Evolutionary conservation across 2,797 vertebrate species (phyloP).

Genomic region (Clarias fuscus): DNA sequence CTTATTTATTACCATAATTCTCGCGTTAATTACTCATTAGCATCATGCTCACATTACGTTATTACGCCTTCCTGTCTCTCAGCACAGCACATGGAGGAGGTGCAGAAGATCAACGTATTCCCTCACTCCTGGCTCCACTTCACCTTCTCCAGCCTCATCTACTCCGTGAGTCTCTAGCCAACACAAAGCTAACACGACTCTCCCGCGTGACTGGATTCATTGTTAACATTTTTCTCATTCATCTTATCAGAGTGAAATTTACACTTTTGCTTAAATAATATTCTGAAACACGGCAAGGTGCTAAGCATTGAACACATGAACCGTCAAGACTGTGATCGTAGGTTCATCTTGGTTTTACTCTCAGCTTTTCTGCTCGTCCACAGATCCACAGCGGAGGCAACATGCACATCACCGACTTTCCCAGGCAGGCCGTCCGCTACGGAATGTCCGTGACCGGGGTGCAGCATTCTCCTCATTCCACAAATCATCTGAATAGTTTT

Average conservation of each 20-base stretch:
- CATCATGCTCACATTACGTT: background rate
- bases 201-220: background rate
- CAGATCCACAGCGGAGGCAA: slow-evolving; percentile 52
- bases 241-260: too few species aligned
- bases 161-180: slow-evolving; percentile 42
- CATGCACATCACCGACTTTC: slow-evolving; percentile 42
- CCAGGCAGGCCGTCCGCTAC: slow-evolving; percentile 51
- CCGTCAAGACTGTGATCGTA: too few species aligned
- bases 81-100: slow-evolving; percentile 51
- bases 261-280: background rate
- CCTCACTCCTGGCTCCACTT: slow-evolving; percentile 51
- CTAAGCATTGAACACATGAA: too few species aligned
- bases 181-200: background rate
- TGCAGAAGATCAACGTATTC: slow-evolving; percentile 49
- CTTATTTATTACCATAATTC: background rate
- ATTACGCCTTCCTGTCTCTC: background rate
- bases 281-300: background rate
- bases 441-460: slow-evolving; percentile 48
- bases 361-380: too few species aligned
- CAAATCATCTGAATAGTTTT: background rate
- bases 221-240: too few species aligned
- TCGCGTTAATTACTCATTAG: background rate
- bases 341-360: background rate
- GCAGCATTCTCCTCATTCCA: background rate
- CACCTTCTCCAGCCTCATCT: slow-evolving; percentile 47